Evolutionary conservation across 2,797 vertebrate genomes (phyloP).

Genomic region (Sebastes miniatus): DNA sequence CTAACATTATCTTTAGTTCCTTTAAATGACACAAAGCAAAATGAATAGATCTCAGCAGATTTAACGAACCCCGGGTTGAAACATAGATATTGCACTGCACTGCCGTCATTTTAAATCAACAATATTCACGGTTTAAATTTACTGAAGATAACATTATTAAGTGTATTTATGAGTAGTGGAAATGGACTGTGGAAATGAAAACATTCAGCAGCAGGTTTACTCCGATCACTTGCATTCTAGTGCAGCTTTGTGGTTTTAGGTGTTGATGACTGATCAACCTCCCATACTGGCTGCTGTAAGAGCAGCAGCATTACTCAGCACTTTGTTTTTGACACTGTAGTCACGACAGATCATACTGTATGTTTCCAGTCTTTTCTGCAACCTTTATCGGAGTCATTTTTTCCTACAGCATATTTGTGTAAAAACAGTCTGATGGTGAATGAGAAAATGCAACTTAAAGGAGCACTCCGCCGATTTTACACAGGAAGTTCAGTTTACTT

Average conservation of each 20-base stretch:
- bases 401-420: not conserved
- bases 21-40: not conserved
- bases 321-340: not conserved
- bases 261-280: conserved; percentile 1
- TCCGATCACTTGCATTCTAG: not conserved
- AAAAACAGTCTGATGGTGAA: not conserved
- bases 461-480: not conserved
- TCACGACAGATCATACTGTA: not conserved
- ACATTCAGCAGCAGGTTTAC: not conserved
- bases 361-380: not conserved
- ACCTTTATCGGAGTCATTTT: not conserved
- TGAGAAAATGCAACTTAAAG: not conserved
- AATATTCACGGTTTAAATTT: not conserved
- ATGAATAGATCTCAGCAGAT: not conserved
- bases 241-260: not conserved
- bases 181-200: not conserved
- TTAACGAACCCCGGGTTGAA: not conserved
- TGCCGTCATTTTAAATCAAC: not conserved
- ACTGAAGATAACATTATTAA: not conserved
- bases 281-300: not conserved
- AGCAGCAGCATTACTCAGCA: conserved; percentile 43
- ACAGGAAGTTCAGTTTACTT: not conserved
- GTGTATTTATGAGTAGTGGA: not conserved
- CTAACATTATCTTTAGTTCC: not conserved
- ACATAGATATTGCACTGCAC: not conserved